These are phyloP conservation scores for roundworm (Caenorhabditis elegans) DNA, from an alignment of 1,140 invertebrate genomes.

Conservation along the genomic window DNA sequence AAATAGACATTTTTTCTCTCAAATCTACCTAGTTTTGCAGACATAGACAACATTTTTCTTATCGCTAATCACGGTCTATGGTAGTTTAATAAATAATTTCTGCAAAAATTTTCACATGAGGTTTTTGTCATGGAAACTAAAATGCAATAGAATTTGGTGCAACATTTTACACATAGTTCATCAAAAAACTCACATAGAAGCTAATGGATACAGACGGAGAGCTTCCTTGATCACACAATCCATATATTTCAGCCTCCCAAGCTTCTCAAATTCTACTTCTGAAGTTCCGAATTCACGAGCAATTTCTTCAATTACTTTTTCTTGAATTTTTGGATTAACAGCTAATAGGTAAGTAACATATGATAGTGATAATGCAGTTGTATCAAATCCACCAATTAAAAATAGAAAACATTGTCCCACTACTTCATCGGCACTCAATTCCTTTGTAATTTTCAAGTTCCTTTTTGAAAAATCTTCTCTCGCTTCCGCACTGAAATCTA, in stretches of 20 bases:
- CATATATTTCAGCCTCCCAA: conserved; percentile 18
- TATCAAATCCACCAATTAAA: conserved; percentile 73
- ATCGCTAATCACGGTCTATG: no score
- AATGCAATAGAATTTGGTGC: background rate
- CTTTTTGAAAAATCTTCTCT: background rate
- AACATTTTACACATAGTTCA: no score
- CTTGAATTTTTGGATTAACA: conserved; percentile 72
- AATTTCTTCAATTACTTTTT: conserved; percentile 72
- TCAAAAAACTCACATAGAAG: conserved; percentile 28
- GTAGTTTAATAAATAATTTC: no score
- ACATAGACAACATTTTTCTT: no score
- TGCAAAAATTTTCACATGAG: no score
- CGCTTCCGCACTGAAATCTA: background rate
- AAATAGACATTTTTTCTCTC: no score
- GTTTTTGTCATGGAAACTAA: no score
- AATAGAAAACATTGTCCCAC: conserved; percentile 69
- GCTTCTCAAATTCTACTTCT: conserved; percentile 21
- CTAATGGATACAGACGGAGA: conserved; percentile 34
- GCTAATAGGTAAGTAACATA: conserved; percentile 75
- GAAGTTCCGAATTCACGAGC: conserved; percentile 65
- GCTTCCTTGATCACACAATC: conserved; percentile 39
- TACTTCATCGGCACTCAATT: conserved; percentile 67
- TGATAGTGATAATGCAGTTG: conserved; percentile 75
- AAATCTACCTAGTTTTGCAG: no score
- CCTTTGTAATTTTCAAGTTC: background rate